Base-by-base conservation (phyloP, 1,140 invertebrate species). In the Lordiphosa collinella region DNA sequence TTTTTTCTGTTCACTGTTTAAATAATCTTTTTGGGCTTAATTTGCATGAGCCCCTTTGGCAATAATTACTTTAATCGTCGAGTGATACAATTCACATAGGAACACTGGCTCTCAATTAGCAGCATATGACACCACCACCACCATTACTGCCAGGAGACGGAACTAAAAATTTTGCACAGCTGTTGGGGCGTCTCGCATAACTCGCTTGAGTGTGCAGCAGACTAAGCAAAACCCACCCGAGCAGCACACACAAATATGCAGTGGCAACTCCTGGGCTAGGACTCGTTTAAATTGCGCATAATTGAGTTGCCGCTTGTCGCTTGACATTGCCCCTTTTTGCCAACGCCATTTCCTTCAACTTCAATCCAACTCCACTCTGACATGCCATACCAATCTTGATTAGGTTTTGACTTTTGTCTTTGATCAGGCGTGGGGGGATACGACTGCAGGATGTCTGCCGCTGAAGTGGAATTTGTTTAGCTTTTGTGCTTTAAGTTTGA, bases 241-340 rank as follows among this genome's bases (percentile, higher is more conserved):
- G 25, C 37, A 52, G 25, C 37, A 52, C 32, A 22, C 41, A n/a
- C 47, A 12, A 31, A 36, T 16, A 44, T 44, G 38, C 14, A 31
- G 7, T 29, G 25, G 25, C 25, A 11, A 46, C n/a, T 22, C 44
- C 11, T 9, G 12, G 29, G 37, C 14, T 34, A 38, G 55, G 65
- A 67, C 64, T 68, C 64, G 48, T 68, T 56, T 54, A 68, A 68
- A 68, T 60, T 68, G 65, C 49, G 49, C 49, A 68, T 68, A 68
- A 68, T 68, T 68, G 65, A 68, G 56, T 68, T 68, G 65, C 62
- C 62, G 62, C 50, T 36, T 55, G 59, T 35, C 60, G 61, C 48
- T 32, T 52, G 43, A 48, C 32, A 41, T 37, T 31, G 11, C 8
- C 31, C 31, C 31, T 12, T 18, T 25, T 37, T 10, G 34, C 6